These are phyloP conservation scores for Pedionomus torquatus DNA, from an alignment of 2,113 vertebrate species.

Conservation along the genomic window DNA sequence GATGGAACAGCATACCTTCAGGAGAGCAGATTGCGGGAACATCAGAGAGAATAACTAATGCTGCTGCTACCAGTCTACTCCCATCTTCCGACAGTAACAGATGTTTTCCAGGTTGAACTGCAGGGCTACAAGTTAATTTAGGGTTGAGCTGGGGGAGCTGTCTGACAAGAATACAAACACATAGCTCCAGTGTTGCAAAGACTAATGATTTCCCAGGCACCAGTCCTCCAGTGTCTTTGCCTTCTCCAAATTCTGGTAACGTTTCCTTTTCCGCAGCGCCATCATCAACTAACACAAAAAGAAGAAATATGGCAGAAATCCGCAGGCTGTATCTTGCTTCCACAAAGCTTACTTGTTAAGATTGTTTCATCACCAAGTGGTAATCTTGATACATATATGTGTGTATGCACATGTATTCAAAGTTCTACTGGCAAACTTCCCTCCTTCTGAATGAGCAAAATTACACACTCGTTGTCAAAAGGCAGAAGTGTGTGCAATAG, in stretches of 20 bases:
- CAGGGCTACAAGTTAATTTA: conserved; percentile 81
- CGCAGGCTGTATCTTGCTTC: background rate
- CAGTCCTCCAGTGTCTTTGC: conserved; percentile 91
- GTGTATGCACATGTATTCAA: background rate
- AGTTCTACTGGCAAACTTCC: background rate
- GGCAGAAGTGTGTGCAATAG: background rate
- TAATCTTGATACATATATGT: background rate
- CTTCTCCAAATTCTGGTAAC: conserved; percentile 92
- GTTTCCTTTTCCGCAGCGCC: conserved; percentile 97
- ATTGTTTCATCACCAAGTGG: background rate
- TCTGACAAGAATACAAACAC: conserved; percentile 90
- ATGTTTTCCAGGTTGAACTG: conserved; percentile 71
- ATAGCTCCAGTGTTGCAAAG: conserved; percentile 88
- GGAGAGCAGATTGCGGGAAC: conserved; percentile 92
- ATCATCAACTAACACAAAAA: conserved; percentile 86
- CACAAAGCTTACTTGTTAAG: background rate
- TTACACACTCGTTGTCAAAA: background rate
- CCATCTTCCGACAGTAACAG: conserved; percentile 80
- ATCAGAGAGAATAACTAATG: conserved; percentile 88
- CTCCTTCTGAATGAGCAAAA: background rate
- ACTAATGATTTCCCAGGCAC: conserved; percentile 92
- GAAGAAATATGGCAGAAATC: background rate
- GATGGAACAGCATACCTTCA: conserved; percentile 82
- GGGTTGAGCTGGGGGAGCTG: conserved; percentile 92
- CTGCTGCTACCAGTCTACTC: conserved; percentile 81